These are phyloP conservation scores for Babyrousa celebensis DNA, from an alignment of 2,797 vertebrate species.

Conservation along the genomic window DNA sequence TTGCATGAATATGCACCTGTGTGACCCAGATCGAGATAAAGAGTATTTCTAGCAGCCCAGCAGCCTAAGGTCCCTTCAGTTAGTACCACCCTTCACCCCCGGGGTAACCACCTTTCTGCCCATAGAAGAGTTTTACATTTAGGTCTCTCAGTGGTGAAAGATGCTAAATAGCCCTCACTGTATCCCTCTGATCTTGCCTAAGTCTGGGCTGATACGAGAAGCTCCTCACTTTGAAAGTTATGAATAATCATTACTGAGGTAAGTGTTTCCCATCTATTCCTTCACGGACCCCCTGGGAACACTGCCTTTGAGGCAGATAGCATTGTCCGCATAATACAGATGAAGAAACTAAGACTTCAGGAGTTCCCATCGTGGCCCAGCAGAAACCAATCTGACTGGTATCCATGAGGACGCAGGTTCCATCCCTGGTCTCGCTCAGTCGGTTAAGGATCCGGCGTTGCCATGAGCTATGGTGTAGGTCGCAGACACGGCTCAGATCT, in stretches of 20 bases:
- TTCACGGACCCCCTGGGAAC: neutral
- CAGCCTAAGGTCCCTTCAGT: neutral
- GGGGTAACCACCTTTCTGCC: neutral
- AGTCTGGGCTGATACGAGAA: neutral
- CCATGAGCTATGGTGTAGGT: too few relatives aligned
- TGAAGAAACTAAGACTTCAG: conserved; percentile 6
- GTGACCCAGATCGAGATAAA: neutral
- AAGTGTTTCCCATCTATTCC: neutral
- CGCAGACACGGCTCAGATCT: too few relatives aligned
- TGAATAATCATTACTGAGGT: neutral
- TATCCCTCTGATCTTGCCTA: neutral
- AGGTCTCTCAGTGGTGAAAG: conserved; percentile 25
- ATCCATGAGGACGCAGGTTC: too few relatives aligned
- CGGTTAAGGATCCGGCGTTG: too few relatives aligned
- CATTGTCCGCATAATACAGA: neutral
- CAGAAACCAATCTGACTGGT: too few relatives aligned
- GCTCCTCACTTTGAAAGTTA: conserved; percentile 15
- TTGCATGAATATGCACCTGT: neutral
- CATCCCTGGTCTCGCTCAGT: too few relatives aligned
- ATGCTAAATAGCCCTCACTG: neutral
- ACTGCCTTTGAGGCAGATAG: neutral
- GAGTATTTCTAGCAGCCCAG: neutral
- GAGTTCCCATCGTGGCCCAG: too few relatives aligned
- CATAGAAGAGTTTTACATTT: neutral
- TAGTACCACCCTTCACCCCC: neutral